Base-by-base conservation (phyloP, 2,888 invertebrate species). In the Eugnorisma glareosa region DNA sequence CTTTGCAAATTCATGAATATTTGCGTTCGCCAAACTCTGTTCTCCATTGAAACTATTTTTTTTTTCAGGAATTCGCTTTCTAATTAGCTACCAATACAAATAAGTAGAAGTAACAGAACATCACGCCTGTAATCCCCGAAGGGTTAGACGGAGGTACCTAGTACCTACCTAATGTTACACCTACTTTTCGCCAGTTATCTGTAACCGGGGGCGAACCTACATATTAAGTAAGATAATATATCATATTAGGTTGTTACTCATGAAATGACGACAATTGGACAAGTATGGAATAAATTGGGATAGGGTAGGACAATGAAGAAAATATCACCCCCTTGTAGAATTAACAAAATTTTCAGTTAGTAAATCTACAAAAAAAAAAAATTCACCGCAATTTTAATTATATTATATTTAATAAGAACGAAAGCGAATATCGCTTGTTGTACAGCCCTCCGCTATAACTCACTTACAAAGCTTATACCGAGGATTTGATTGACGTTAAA, bases 401-500 rank as follows among this genome's bases (percentile, higher is more conserved):
- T n/a, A n/a, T n/a, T n/a, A n/a, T n/a, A n/a, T n/a, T 59, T 10
- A 59, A 21, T 59, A 21, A 21, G 18, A 18, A 31, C 11, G 35
- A 57, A 57, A 57, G 28, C 57, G 28, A 28, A 15, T 28, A 63
- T 5, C 80, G 71, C 54, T 54, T 8, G 40, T 73, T 73, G 79
- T 28, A n/a, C 40, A 54, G 85, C 87, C 79, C 57, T 7, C 21
- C 28, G 40, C 74, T 70, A 82, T 81, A 82, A 86, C 83, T 86
- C 80, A 79, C 86, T 87, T 70, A 77, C 78, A 81, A 84, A 75
- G 85, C 87, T 82, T 88, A 89, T 86, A 82, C 83, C 87, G 83
- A 87, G 83, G 81, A 87, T 91, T 91, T 92, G 92, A 92, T 91
- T 91, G 92, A 90, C 91, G 89, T 87, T 81, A 77, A 75, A 84